Percentiles rank a stretch among this genome's conserved stretches.
Conservation (phyloP, 1,140 invertebrate species). For the Hydropsyche tenuis region DNA sequence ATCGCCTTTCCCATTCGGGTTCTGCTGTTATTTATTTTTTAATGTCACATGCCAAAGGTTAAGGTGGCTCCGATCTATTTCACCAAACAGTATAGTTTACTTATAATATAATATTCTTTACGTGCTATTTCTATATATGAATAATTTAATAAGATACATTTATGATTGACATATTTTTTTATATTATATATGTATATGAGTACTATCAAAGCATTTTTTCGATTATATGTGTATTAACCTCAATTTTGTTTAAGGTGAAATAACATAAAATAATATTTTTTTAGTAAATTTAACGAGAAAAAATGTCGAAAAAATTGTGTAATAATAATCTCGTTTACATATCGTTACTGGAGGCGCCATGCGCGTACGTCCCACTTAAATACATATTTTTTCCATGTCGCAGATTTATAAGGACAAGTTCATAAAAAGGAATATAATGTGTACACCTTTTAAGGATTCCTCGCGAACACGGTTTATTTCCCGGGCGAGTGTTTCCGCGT, state of each 20-base stretch:
- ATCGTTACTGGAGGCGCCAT: background rate
- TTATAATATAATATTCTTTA: too few species aligned
- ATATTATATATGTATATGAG: too few species aligned
- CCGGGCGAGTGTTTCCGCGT: background rate
- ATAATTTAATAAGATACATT: too few species aligned
- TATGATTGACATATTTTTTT: too few species aligned
- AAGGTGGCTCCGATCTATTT: background rate
- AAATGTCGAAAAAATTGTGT: background rate
- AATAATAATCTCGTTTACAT: slow-evolving; percentile 16
- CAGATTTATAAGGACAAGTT: slow-evolving; percentile 13
- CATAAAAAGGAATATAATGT: background rate
- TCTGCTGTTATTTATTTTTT: background rate
- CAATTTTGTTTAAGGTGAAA: too few species aligned
- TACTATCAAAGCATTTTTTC: too few species aligned
- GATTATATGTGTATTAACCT: too few species aligned
- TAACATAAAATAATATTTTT: too few species aligned
- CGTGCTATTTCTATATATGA: too few species aligned
- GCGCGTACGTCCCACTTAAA: background rate
- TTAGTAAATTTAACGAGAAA: too few species aligned
- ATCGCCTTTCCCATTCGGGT: too few species aligned
- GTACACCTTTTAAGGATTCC: slow-evolving; percentile 8
- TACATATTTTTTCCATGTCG: background rate
- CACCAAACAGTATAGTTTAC: too few species aligned
- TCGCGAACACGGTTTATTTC: background rate
- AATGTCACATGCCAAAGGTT: slow-evolving; percentile 26